Evolutionary conservation across 2,113 vertebrate genomes (phyloP), one percentile per base, ranked within the genome.

Genomic region (Ciconia maguari): DNA sequence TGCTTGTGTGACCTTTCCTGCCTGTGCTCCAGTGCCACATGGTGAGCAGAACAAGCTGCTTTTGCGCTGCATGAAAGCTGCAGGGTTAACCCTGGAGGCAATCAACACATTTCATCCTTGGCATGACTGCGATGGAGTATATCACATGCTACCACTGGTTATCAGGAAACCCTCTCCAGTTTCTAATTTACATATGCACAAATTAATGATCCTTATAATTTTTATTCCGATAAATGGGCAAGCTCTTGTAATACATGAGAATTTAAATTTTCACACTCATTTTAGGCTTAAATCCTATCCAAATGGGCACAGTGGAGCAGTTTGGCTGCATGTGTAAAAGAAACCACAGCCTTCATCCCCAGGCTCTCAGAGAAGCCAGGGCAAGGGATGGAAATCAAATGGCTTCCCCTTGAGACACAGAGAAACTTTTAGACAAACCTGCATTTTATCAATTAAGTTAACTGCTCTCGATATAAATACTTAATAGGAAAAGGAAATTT

Each of bases 31-130:
- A 65, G 89, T 80, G 91, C 94, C 95, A 77, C 97, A 86, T 88
- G 89, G 95, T 17, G 94, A 91, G 96, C 94, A 97, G 89, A 95
- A 97, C 91, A 93, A 97, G 97, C 95, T 94, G 87, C 91, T 95
- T 11, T 12, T 68, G 69, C n/a, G 5, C 94, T 6, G 54, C 87
- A 5, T 77, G 93, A 96, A 74, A 90, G 89, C 93, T 90, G 91
- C 94, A 74, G 94, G 94, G 78, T 55, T 93, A 95, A 83, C 78
- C 82, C 94, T 19, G 44, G 80, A 90, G 91, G 94, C 89, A 96
- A 97, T 96, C 95, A 96, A 34, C 93, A 90, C 89, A 27, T 96
- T 80, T 74, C 94, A 97, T 36, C 94, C 85, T 38, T 86, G 94
- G 68, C 78, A 9, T 17, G 93, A 57, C 91, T 84, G 84, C 32